A percentile compares a stretch with the other conserved stretches of the same genome.
Evolutionary conservation across 2,113 vertebrate species (phyloP).

Genomic region (Pseudopodoces humilis): DNA sequence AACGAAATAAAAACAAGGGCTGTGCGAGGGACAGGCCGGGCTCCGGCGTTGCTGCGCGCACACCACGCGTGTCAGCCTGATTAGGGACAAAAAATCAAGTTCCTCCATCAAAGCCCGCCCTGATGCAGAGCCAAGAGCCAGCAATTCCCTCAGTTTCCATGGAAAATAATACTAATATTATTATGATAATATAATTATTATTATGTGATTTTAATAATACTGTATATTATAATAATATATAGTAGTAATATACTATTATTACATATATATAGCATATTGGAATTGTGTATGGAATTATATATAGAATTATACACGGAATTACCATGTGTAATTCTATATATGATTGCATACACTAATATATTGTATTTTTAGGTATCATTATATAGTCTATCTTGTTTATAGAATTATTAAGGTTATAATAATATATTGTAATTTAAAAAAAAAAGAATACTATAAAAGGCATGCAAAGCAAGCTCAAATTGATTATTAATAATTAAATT

Average conservation of each 20-base stretch:
- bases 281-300: neutral
- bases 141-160: neutral
- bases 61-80: neutral
- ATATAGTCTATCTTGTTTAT: neutral
- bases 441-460: neutral
- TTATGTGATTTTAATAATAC: neutral
- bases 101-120: neutral
- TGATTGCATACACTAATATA: too few relatives aligned
- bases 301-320: neutral
- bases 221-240: neutral
- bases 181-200: neutral
- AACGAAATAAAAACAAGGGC: constrained; percentile 10
- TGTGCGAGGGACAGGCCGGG: neutral
- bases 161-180: neutral
- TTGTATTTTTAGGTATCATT: neutral
- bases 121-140: neutral
- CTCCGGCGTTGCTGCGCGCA: neutral
- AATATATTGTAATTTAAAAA: neutral
- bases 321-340: too few relatives aligned
- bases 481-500: neutral
- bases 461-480: fast-evolving
- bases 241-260: neutral
- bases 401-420: neutral
- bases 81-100: neutral
- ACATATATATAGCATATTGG: neutral